These are phyloP conservation scores for Drosophila punjabiensis DNA, from an alignment of 1,140 invertebrate genomes.

Conservation along the genomic window DNA sequence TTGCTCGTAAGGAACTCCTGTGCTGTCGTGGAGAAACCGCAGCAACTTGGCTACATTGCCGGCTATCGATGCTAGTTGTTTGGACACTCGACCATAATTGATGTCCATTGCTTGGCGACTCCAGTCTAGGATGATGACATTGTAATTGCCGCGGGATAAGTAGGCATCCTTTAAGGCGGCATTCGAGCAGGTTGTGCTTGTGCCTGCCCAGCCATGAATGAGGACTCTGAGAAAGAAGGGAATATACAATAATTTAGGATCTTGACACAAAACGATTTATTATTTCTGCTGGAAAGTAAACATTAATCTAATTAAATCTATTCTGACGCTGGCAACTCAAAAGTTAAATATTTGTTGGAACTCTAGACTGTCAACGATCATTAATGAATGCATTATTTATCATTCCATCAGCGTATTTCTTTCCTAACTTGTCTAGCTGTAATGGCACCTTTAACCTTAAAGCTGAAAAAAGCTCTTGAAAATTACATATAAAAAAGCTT, in stretches of 20 bases:
- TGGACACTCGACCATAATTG: constrained; percentile 69
- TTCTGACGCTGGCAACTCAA: too few species aligned
- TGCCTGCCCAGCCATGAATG: constrained; percentile 79
- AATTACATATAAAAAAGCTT: too few species aligned
- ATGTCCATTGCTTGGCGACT: constrained; percentile 76
- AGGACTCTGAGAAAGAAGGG: constrained; percentile 40
- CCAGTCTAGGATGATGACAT: constrained; percentile 88
- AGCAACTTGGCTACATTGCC: constrained; percentile 67
- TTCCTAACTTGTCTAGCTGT: too few species aligned
- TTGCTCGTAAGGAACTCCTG: constrained; percentile 74
- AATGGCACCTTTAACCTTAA: too few species aligned
- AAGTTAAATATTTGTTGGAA: too few species aligned
- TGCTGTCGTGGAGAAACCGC: constrained; percentile 81
- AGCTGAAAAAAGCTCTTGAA: too few species aligned
- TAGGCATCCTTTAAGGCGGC: constrained; percentile 82
- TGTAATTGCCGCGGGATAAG: constrained; percentile 85
- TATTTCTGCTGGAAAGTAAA: neutral
- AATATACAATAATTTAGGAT: neutral
- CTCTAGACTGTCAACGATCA: too few species aligned
- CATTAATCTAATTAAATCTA: neutral
- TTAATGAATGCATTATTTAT: too few species aligned
- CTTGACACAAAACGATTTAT: neutral
- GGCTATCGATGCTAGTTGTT: constrained; percentile 67
- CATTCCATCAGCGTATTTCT: too few species aligned
- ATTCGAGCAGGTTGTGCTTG: constrained; percentile 68